Evolutionary conservation across 2,888 invertebrate genomes (phyloP), one percentile per base, ranked within the genome.

Genomic region (Leptinotarsa haldemani): DNA sequence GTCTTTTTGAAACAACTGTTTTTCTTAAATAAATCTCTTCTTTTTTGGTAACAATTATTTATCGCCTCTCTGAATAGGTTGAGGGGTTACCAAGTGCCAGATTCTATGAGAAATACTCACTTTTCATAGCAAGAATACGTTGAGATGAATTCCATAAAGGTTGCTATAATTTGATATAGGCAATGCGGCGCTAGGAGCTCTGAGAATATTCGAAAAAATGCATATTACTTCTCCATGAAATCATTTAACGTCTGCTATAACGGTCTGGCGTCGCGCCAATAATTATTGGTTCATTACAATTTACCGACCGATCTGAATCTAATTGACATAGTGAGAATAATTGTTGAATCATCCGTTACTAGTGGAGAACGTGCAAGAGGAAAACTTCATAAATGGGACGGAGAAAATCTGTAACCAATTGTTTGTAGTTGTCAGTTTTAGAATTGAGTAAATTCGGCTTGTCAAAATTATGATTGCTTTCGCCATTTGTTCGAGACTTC

Each of bases 321-420:
- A 18, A 61, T 30, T 61, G 30, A 61, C 61, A 61, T 61, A 18
- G 20, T 61, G 40, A 61, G 20, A 30, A 61, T 61, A 61, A 61
- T 61, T 61, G 25, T 61, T 1, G n/a, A 61, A 16, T 30, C n/a
- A n/a, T 25, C 16, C n/a, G 40, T 61, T 30, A 30, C 5, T 5
- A 40, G 16, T 61, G 4, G 2, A 61, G 18, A 13, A 22, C 16
- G 22, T 16, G 16, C 4, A 13, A 16, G 13, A n/a, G 30, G 4
- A 15, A 16, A 50, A 16, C 50, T 50, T 15, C n/a, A 16, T 50
- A 50, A 16, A 50, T 13, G 50, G 1, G 0, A 16, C 4, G 16
- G 50, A n/a, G 13, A 50, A 16, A 4, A n/a, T 4, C 15, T 15
- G n/a, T 13, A 50, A 4, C 4, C 50, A 50, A 48, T 48, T 16